Evolutionary conservation across 2,113 vertebrate genomes (phyloP), one percentile per base, ranked within the genome.

Genomic region (Nerophis lumbriciformis): DNA sequence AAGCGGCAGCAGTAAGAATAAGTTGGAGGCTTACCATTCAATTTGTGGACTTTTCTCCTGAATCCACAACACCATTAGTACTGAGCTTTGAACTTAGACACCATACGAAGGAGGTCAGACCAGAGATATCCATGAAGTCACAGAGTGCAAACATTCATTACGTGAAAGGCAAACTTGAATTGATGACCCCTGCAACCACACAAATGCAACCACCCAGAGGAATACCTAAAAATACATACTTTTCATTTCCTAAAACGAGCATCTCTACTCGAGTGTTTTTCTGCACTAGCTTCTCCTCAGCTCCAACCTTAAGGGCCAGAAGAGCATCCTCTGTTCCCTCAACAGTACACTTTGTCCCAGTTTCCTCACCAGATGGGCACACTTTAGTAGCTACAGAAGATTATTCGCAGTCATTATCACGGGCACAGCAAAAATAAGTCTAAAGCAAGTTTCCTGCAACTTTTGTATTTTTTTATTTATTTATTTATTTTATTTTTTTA

Each of bases 261-360:
- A 84, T 80, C 68, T 84, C 80, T 77, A 84, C 28, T 75, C 78
- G 49, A 62, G 77, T 74, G 77, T 73, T 81, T 79, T 52, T 64
- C 73, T 83, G 19, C 49, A 51, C 19, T 71, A 75, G 73, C 72
- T 57, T 81, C 71, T 81, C 69, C 60, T 73, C 36, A 73, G 81
- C 67, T 79, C 61, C 63, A 79, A 76, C 80, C 73, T 78, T 73
- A 79, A 83, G 84, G 85, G 82, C 85, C 78, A 81, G 53, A 60
- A 87, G 71, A 88, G 69, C 81, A 75, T 78, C 77, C 83, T 77
- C 66, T 73, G 72, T 88, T 89, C 73, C 62, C 78, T 88, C 84
- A 71, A 83, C 85, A 86, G 88, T 80, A 88, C 83, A 83, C 81
- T 89, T 87, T 89, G 88, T 86, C 86, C 85, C 78, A 86, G 80